phyloP scores from a whole-genome alignment of 2,113 vertebrate genomes.

The Polypterus senegalus region DNA sequence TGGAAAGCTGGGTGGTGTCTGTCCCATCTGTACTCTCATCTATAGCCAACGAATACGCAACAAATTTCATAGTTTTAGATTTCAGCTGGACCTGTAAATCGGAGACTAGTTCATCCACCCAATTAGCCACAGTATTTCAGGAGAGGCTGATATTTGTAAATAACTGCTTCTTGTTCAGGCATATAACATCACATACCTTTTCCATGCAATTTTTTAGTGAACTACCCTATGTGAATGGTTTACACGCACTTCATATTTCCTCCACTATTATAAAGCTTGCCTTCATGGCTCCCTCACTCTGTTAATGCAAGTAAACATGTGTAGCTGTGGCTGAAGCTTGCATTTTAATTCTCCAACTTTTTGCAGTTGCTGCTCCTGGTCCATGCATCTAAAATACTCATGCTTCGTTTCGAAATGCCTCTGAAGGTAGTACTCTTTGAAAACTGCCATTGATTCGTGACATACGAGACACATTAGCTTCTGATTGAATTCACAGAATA shows the following conservation, averaged over 20 bases:
- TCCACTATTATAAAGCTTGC: neutral
- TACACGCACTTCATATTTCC: neutral
- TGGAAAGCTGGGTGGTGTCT: neutral
- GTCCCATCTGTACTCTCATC: conserved; percentile 4
- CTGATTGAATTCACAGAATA: neutral
- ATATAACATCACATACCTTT: conserved; percentile 1
- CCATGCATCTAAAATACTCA: neutral
- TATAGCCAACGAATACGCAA: neutral
- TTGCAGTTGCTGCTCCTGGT: too few relatives aligned
- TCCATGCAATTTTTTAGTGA: neutral
- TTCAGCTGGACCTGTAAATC: neutral
- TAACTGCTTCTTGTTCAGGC: neutral
- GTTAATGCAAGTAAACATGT: neutral
- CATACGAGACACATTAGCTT: conserved; percentile 3
- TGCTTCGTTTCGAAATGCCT: neutral
- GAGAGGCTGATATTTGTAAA: neutral
- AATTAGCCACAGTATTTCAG: neutral
- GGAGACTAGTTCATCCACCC: conserved; percentile 3
- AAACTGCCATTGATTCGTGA: neutral
- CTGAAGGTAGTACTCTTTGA: neutral
- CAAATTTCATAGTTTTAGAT: neutral
- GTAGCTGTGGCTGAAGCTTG: too few relatives aligned
- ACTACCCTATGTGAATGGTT: neutral
- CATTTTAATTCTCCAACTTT: too few relatives aligned
- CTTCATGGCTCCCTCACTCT: neutral